Conservation (phyloP, 2,113 vertebrate species). For the Fregetta grallaria region DNA sequence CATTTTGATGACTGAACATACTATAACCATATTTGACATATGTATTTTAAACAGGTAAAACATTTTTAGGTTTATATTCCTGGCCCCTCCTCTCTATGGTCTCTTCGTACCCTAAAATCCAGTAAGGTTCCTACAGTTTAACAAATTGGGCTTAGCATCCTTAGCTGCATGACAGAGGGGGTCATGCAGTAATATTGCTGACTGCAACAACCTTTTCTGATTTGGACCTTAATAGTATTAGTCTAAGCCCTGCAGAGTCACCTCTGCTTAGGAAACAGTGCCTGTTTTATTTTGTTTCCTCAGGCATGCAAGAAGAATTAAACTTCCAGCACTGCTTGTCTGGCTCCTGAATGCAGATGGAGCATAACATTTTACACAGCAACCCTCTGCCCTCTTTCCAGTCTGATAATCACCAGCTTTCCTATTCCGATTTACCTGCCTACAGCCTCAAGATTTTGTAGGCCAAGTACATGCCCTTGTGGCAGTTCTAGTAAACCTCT, state of each 20-base stretch:
- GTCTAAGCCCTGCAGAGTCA: constrained; percentile 52
- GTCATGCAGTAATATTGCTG: background rate
- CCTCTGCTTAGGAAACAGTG: constrained; percentile 44
- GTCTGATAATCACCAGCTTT: background rate
- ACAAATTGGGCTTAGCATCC: background rate
- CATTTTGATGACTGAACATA: background rate
- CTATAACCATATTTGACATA: background rate
- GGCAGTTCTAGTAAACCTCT: background rate
- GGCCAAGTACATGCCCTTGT: background rate
- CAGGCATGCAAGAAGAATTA: background rate
- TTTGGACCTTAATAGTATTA: constrained; percentile 58
- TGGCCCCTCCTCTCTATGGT: background rate
- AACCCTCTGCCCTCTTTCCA: background rate
- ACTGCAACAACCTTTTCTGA: constrained; percentile 32
- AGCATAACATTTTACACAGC: background rate
- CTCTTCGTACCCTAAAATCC: background rate
- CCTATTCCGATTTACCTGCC: background rate
- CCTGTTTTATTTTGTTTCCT: constrained; percentile 7
- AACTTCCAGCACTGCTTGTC: background rate
- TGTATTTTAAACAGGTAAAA: background rate
- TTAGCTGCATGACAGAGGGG: background rate
- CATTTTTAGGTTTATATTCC: background rate
- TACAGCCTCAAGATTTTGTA: background rate
- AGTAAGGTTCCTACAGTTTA: background rate
- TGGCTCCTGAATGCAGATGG: background rate